Evolutionary conservation across 2,888 invertebrate species (phyloP).

Genomic region (Cataglyphis albicans): DNA sequence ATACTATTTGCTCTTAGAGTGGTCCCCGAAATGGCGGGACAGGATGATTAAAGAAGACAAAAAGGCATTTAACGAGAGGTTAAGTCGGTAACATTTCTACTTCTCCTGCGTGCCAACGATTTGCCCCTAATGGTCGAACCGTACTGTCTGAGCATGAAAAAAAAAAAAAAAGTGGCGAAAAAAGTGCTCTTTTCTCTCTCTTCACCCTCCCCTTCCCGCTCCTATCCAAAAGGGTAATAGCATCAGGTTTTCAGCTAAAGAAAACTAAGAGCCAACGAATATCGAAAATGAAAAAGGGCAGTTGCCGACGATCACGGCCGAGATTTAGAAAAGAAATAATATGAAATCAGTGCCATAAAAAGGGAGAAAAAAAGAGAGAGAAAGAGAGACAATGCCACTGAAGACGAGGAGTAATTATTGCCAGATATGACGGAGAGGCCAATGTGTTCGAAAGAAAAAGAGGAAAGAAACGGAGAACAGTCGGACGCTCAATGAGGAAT

Average conservation of each 20-base stretch:
- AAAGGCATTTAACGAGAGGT: constrained; percentile 56
- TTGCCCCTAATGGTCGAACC: constrained; percentile 53
- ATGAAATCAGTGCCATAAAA: constrained; percentile 59
- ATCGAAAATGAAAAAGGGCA: constrained; percentile 63
- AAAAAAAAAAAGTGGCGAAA: constrained; percentile 57
- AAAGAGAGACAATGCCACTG: constrained; percentile 26
- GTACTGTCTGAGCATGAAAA: constrained; percentile 53
- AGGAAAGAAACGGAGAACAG: not conserved
- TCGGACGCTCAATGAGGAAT: not conserved
- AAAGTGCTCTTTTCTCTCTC: constrained; percentile 32
- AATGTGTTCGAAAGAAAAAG: constrained; percentile 8
- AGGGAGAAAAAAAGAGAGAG: constrained; percentile 31
- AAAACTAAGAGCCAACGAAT: constrained; percentile 47
- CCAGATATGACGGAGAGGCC: constrained; percentile 2
- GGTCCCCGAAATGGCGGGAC: constrained; percentile 20
- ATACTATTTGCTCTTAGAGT: constrained; percentile 37
- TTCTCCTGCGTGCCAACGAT: constrained; percentile 54
- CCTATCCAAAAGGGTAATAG: constrained; percentile 44
- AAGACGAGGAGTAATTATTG: constrained; percentile 31
- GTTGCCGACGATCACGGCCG: constrained; percentile 55
- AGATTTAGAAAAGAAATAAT: constrained; percentile 61
- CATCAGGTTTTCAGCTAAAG: constrained; percentile 56
- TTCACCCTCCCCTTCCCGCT: not conserved
- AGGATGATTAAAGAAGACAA: constrained; percentile 53
- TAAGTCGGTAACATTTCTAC: constrained; percentile 56